Conservation (phyloP, 2,797 vertebrate species). For the Carcharodon carcharias region DNA sequence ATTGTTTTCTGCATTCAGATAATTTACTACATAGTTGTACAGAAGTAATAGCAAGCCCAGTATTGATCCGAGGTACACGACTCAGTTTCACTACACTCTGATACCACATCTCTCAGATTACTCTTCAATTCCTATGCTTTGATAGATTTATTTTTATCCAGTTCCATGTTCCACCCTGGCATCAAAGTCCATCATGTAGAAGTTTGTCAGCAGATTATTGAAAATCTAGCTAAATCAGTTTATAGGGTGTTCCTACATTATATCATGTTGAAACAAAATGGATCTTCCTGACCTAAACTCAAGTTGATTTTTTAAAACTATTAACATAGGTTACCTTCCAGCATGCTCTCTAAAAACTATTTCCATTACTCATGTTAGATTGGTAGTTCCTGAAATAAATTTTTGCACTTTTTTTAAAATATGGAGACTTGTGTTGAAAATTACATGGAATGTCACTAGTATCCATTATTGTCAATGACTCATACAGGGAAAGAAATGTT, state of each 20-base stretch:
- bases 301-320: neutral
- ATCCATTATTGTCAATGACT: neutral
- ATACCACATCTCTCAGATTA: too few species aligned
- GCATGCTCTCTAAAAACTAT: neutral
- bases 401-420: neutral
- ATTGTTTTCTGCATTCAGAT: too few species aligned
- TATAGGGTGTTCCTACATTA: neutral
- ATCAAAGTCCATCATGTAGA: neutral
- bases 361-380: neutral
- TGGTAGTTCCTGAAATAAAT: neutral
- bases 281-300: neutral
- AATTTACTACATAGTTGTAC: too few species aligned
- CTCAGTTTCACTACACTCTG: too few species aligned
- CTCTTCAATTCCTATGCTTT: neutral
- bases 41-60: too few species aligned
- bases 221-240: neutral
- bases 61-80: too few species aligned
- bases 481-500: neutral
- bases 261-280: neutral
- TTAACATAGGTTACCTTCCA: neutral
- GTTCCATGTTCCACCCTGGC: neutral
- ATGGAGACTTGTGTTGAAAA: neutral
- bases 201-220: neutral
- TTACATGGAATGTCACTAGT: neutral
- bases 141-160: neutral